Conservation (phyloP, 2,797 vertebrate species). For the Falco peregrinus region DNA sequence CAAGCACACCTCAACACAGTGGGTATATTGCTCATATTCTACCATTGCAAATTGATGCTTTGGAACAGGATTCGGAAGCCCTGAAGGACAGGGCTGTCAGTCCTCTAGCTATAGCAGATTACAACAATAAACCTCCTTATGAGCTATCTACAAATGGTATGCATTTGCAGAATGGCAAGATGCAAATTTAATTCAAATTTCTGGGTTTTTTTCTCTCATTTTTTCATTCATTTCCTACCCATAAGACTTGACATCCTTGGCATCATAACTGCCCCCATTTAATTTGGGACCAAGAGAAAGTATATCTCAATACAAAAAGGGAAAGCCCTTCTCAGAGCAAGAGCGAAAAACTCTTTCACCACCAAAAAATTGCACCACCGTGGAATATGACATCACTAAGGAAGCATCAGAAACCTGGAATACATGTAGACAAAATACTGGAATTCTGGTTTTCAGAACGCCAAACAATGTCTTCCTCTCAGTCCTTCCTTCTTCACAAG, state of each 20-base stretch:
- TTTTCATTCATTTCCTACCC: too few species aligned
- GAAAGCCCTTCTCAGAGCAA: neutral
- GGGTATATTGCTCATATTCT: neutral
- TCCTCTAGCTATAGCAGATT: neutral
- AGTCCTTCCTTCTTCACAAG: neutral
- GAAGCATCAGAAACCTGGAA: neutral
- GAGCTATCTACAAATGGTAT: neutral
- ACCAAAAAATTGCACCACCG: fast-evolving
- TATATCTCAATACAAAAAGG: neutral
- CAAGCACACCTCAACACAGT: neutral
- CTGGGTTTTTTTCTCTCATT: too few species aligned
- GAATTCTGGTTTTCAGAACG: neutral
- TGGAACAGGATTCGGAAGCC: neutral
- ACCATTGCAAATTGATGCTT: neutral
- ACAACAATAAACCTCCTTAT: neutral
- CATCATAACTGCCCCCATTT: neutral
- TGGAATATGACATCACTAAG: neutral
- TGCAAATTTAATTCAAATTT: too few species aligned
- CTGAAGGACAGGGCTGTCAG: neutral
- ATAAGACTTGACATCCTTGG: neutral
- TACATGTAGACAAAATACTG: fast-evolving
- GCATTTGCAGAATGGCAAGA: neutral
- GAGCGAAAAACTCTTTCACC: neutral
- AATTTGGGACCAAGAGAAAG: neutral
- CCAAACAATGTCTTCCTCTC: neutral